Percentiles rank a stretch among this genome's conserved stretches.
Evolutionary conservation across 2,113 vertebrate species (phyloP).

Genomic region (Carollia perspicillata): DNA sequence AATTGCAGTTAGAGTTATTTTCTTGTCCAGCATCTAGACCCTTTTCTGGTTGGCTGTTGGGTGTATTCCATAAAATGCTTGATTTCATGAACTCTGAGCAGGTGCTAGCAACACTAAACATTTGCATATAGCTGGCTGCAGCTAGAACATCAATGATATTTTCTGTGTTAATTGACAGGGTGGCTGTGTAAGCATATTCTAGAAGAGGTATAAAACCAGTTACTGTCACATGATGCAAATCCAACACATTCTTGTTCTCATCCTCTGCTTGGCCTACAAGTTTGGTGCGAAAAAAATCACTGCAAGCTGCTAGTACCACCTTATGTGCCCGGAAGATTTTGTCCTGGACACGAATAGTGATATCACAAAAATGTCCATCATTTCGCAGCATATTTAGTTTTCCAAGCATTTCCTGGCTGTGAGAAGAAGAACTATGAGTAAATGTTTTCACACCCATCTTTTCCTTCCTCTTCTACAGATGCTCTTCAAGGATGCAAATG

Average conservation of each 20-base stretch:
- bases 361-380: slow-evolving; percentile 93
- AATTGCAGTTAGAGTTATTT: slow-evolving; percentile 88
- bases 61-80: slow-evolving; percentile 95
- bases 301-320: slow-evolving; percentile 93
- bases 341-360: slow-evolving; percentile 95
- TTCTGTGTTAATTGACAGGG: slow-evolving; percentile 97
- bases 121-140: slow-evolving; percentile 99
- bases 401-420: slow-evolving; percentile 95
- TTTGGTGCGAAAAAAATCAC: slow-evolving; percentile 94
- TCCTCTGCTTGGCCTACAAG: slow-evolving; percentile 91
- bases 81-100: slow-evolving; percentile 99
- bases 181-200: slow-evolving; percentile 98
- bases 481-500: slow-evolving; percentile 78
- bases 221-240: slow-evolving; percentile 97
- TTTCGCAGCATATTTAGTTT: slow-evolving; percentile 93
- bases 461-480: slow-evolving; percentile 72
- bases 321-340: slow-evolving; percentile 95
- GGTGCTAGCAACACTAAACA: slow-evolving; percentile 98
- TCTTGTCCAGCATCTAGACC: slow-evolving; percentile 90
- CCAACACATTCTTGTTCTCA: slow-evolving; percentile 92
- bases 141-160: slow-evolving; percentile 98
- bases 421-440: slow-evolving; percentile 92
- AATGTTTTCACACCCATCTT: slow-evolving; percentile 96
- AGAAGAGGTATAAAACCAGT: slow-evolving; percentile 96
- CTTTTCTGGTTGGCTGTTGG: slow-evolving; percentile 86